Conservation (phyloP, 1,140 invertebrate species). For the Riptortus pedestris region DNA sequence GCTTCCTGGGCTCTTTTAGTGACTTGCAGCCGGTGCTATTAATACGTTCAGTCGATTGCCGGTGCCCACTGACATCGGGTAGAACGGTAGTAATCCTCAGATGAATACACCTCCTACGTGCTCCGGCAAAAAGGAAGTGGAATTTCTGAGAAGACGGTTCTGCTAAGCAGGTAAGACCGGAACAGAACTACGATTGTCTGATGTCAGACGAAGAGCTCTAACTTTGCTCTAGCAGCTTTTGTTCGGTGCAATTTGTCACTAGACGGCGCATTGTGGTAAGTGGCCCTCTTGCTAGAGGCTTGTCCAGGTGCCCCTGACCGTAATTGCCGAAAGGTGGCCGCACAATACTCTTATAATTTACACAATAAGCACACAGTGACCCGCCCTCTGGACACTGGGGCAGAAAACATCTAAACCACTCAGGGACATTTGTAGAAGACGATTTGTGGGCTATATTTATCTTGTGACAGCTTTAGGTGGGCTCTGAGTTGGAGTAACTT, state of each 20-base stretch:
- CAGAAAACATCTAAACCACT: neutral
- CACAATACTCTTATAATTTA: slow-evolving; percentile 11
- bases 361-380: neutral
- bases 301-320: neutral
- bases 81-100: neutral
- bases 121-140: slow-evolving; percentile 5
- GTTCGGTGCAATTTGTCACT: slow-evolving; percentile 11
- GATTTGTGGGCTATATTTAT: no score
- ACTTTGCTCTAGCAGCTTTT: neutral
- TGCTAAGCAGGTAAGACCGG: slow-evolving; percentile 6
- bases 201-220: neutral
- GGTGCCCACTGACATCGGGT: neutral
- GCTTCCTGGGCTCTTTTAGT: neutral
- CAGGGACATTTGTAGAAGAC: neutral
- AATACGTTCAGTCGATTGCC: neutral
- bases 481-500: no score
- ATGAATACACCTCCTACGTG: slow-evolving; percentile 11
- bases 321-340: neutral
- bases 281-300: slow-evolving; percentile 1
- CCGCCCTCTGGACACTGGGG: neutral
- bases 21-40: neutral
- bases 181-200: neutral
- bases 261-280: slow-evolving; percentile 2
- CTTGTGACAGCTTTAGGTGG: no score
- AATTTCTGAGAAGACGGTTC: neutral